Percentiles rank a stretch among this genome's conserved stretches.
Conservation (phyloP, 1,140 invertebrate genomes). For the Conopomorpha cramerella region DNA sequence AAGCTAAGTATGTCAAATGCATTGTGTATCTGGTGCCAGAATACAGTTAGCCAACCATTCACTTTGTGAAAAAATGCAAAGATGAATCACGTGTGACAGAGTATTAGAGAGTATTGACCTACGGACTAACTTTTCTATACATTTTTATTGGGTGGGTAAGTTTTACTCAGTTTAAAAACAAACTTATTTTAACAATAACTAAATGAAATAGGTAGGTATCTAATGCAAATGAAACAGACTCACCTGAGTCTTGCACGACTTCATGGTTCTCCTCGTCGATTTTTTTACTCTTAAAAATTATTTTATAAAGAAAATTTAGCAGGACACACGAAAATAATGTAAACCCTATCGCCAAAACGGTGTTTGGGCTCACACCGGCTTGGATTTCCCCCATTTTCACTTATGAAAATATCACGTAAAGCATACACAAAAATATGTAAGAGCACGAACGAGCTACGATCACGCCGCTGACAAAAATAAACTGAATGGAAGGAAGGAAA, state of each 20-base stretch:
- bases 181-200: too few relatives aligned
- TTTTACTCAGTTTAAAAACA: too few relatives aligned
- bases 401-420: too few relatives aligned
- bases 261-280: constrained; percentile 27
- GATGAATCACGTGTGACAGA: too few relatives aligned
- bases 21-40: too few relatives aligned
- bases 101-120: too few relatives aligned
- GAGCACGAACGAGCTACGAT: constrained; percentile 17
- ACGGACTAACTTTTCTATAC: too few relatives aligned
- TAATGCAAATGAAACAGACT: constrained; percentile 2
- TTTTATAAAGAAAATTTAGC: constrained; percentile 40
- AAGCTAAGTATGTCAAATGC: too few relatives aligned
- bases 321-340: constrained; percentile 31
- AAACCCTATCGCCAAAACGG: constrained; percentile 22
- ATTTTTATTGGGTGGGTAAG: too few relatives aligned
- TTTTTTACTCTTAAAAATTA: constrained; percentile 31
- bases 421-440: constrained; percentile 21
- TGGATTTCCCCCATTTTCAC: constrained; percentile 43
- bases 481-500: constrained; percentile 9
- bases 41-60: too few relatives aligned
- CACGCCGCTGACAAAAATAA: constrained; percentile 30
- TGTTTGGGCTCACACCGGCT: constrained; percentile 29
- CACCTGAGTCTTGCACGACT: constrained; percentile 37
- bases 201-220: neutral
- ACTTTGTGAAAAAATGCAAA: too few relatives aligned